Evolutionary conservation across 2,888 invertebrate genomes (phyloP), one percentile per base, ranked within the genome.

Genomic region (Aleiodes testaceus): DNA sequence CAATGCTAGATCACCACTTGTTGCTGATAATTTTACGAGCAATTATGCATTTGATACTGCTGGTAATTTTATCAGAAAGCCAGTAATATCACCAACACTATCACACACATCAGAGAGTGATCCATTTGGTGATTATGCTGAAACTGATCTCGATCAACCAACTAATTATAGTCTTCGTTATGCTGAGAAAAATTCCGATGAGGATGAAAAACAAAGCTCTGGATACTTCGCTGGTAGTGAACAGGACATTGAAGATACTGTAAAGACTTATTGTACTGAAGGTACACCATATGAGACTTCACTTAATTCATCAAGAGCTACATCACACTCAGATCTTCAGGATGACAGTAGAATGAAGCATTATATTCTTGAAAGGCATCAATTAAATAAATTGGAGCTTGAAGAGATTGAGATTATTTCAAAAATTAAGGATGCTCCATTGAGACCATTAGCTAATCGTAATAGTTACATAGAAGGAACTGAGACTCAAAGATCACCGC

Each of bases 111-210:
- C 80, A 0, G 78, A 81, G 0, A 75, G 68, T 7, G 80, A 79
- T 67, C 70, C 79, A 1, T 85, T 83, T 45, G 78, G 80, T n/a
- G 79, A 82, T 74, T 85, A 84, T 42, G 82, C 84, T 3, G 85
- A 85, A 65, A 84, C 85, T 0, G 83, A 85, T 67, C 72, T 84
- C 44, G 85, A 86, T 72, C 82, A 97, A 85, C 95, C 96, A 0
- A 97, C 97, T 0, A 95, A 97, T 88, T 97, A 96, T 84, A 97
- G 97, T 76, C 88, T 97, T 74, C 91, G 95, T 20, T 97, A 97
- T 85, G 93, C 94, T 1, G 97, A 97, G 84, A 93, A 93, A 77
- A 94, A 93, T 81, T 91, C 93, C 0, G 94, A 94, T 74, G 86
- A 86, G 18, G 85, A 85, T 11, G 85, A 84, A n/a, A 84, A 85